Evolutionary conservation across 1,140 invertebrate species (phyloP).

Genomic region (Cydia fagiglandana): DNA sequence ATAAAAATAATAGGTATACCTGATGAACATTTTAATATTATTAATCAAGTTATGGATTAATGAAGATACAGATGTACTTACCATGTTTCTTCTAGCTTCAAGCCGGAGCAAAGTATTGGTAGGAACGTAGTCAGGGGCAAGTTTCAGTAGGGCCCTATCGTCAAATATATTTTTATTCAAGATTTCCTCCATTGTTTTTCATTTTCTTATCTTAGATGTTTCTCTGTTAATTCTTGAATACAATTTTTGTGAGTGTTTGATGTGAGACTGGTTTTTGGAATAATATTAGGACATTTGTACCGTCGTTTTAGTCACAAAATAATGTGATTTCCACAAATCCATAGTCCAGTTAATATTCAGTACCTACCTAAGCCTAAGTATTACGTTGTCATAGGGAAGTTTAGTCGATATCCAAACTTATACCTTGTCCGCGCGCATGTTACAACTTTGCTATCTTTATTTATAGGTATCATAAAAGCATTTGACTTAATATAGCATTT

Average conservation of each 20-base stretch:
- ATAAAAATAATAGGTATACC: too few species aligned
- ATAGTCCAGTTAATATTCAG: background rate
- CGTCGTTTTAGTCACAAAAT: background rate
- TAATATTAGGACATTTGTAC: background rate
- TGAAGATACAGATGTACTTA: constrained; percentile 36
- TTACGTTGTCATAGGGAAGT: constrained; percentile 20
- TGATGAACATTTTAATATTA: too few species aligned
- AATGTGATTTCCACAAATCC: background rate
- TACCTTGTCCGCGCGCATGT: background rate
- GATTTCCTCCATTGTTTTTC: constrained; percentile 51
- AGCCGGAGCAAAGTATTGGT: constrained; percentile 45
- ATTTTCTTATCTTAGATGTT: constrained; percentile 3
- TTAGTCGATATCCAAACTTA: constrained; percentile 18
- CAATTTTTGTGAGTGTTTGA: too few species aligned
- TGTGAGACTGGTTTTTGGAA: too few species aligned
- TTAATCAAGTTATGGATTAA: background rate
- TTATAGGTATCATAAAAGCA: background rate
- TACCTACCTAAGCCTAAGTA: background rate
- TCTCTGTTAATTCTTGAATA: background rate
- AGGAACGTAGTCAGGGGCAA: constrained; percentile 48
- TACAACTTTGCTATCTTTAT: background rate
- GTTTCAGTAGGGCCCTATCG: constrained; percentile 43
- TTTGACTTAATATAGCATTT: background rate
- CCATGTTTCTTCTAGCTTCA: constrained; percentile 45
- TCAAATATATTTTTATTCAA: constrained; percentile 48